Evolutionary conservation across 1,140 invertebrate species (phyloP), one percentile per base, ranked within the genome.

Genomic region (Ganaspis sp.): DNA sequence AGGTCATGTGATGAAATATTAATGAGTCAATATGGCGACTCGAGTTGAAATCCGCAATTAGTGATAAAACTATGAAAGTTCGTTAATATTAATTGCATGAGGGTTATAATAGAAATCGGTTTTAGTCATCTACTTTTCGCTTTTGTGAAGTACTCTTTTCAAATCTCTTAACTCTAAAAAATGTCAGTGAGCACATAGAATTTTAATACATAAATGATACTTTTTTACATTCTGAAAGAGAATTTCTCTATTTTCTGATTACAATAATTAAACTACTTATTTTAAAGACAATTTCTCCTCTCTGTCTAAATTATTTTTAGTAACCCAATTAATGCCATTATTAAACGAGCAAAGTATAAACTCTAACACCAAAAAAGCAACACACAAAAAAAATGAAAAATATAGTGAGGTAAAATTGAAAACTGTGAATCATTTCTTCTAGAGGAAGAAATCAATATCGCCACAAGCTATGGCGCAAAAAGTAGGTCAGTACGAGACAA

Each of bases 391-490:
- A 23, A 15, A 38, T 71, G 34, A 21, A 54, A 12, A 53, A 19
- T 64, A 29, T 64, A n/a, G 23, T 64, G 58, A 23, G 23, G 58
- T n/a, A 64, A 64, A 64, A 64, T 64, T 29, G 58, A 29, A 64
- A 64, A 64, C 58, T 64, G 58, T 29, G 26, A 64, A 64, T 64
- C 58, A 29, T 64, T 64, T 29, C 58, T 64, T 64, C 15, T n/a
- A 29, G n/a, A 64, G 15, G 9, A 29, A 29, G 58, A 64, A 64
- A 64, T 64, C 58, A n/a, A 64, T 64, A 64, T 64, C 58, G 58
- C 23, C 11, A 26, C 26, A 29, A 26, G 58, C 58, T 64, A 29
- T 64, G 23, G 6, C 1, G 12, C 21, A 26, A 64, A 64, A 64
- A 64, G 26, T 64, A 29, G 58, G 58, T 64, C 58, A 64, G 58